Evolutionary conservation across 2,797 vertebrate genomes (phyloP), one percentile per base, ranked within the genome.

Genomic region (Tauraco hartlaubi): DNA sequence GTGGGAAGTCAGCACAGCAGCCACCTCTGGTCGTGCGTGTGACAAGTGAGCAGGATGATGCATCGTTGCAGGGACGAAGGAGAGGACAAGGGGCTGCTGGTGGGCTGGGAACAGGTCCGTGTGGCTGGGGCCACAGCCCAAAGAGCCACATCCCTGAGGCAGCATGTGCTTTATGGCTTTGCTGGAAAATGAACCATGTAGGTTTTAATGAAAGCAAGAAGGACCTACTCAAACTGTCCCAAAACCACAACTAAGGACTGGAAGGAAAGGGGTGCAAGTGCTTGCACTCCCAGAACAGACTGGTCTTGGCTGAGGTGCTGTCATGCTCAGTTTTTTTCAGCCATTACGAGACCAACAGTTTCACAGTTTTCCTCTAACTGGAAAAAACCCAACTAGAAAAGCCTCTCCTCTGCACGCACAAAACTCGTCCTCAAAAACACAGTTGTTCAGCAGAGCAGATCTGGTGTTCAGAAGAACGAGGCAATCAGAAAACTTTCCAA

Each of bases 401-500:
- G 16, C 31, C 12, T 74, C 68, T 92, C 12, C 35, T 76, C 71
- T 79, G 80, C 77, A n/a, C 6, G 43, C 28, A 52, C 21, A 69
- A 76, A 86, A 66, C 51, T 56, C 46, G 63, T 84, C 64, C 59
- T 85, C 90, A 62, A 48, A 82, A 49, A 2, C 43, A 22, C 37
- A 79, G 84, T 10, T 39, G n/a, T 15, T 85, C 79, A 87, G 81
- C 55, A 67, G 71, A 86, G 56, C 58, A 69, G 85, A 74, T 54
- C 20, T 67, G 41, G 18, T 35, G 31, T 43, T 88, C 71, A 9
- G 62, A 82, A 79, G 92, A 86, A 2, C 19, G 79, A 96, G 39
- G 92, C 88, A 94, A 94, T 85, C 67, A 86, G 55, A 88, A 97
- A 81, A 66, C 49, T 52, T 94, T 95, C 83, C 90, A 86, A 46